A percentile compares a stretch with the other conserved stretches of the same genome.
Conservation (phyloP, 2,113 vertebrate species). For the Bubalus kerabau region DNA sequence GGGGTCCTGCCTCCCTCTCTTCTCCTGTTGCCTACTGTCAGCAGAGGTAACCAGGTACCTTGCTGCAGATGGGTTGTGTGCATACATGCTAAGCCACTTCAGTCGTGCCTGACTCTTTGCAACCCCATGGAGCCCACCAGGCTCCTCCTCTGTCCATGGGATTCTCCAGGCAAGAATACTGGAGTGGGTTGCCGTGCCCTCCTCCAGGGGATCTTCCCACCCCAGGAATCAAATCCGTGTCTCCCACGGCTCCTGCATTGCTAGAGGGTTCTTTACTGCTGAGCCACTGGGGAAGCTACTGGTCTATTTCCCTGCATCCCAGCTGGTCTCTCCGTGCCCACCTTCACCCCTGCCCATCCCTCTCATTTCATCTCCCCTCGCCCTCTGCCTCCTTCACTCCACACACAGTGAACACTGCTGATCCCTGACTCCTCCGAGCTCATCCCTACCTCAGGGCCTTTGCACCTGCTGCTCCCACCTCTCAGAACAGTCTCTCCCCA, state of each 20-base stretch:
- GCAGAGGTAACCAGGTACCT: background rate
- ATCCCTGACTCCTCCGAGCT: background rate
- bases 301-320: fast-evolving
- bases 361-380: background rate
- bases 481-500: background rate
- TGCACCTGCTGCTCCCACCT: background rate
- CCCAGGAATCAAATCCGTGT: background rate
- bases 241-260: background rate
- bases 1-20: background rate
- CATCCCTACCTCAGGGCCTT: background rate
- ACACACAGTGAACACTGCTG: background rate
- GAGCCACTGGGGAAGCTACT: background rate
- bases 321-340: too few relatives aligned
- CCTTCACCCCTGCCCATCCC: background rate
- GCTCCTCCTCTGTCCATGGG: background rate
- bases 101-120: background rate
- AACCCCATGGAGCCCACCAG: background rate
- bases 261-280: background rate
- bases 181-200: background rate
- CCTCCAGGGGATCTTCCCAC: background rate
- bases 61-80: background rate
- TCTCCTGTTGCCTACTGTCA: background rate
- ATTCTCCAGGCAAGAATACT: background rate
- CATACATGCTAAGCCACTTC: background rate
- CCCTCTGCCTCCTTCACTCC: background rate